A percentile compares a stretch with the other conserved stretches of the same genome.
Conservation (phyloP, 2,113 vertebrate genomes). For the Tetrax tetrax region DNA sequence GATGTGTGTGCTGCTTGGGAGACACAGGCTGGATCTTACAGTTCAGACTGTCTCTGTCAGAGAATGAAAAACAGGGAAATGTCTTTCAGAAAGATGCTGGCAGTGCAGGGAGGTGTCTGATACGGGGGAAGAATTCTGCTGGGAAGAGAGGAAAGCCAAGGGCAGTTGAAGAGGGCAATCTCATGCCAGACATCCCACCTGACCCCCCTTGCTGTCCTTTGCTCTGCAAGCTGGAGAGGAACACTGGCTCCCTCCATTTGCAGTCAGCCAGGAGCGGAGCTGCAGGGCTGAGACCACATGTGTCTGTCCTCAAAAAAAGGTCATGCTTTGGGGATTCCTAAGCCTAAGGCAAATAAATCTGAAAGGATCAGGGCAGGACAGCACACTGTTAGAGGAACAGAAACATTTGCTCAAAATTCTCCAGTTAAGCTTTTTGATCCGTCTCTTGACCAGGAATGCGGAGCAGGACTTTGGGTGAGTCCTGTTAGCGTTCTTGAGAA, state of each 20-base stretch:
- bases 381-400: neutral
- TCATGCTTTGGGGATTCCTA: constrained; percentile 13
- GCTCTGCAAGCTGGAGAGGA: neutral
- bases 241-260: neutral
- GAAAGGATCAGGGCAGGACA: neutral
- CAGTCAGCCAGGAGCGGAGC: neutral
- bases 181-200: neutral
- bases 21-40: neutral
- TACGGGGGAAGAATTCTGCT: neutral
- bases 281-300: neutral
- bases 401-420: neutral
- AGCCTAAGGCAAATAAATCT: neutral
- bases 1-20: neutral
- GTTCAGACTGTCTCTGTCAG: neutral
- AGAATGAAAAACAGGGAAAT: neutral
- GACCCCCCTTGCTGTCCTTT: neutral
- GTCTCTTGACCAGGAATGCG: neutral
- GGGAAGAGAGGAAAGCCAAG: neutral
- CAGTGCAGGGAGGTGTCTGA: neutral
- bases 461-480: neutral
- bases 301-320: constrained; percentile 38
- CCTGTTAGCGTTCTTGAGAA: neutral
- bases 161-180: neutral
- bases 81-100: neutral
- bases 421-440: neutral